These are phyloP conservation scores for Idaea biselata DNA, from an alignment of 2,888 invertebrate genomes.

Conservation along the genomic window DNA sequence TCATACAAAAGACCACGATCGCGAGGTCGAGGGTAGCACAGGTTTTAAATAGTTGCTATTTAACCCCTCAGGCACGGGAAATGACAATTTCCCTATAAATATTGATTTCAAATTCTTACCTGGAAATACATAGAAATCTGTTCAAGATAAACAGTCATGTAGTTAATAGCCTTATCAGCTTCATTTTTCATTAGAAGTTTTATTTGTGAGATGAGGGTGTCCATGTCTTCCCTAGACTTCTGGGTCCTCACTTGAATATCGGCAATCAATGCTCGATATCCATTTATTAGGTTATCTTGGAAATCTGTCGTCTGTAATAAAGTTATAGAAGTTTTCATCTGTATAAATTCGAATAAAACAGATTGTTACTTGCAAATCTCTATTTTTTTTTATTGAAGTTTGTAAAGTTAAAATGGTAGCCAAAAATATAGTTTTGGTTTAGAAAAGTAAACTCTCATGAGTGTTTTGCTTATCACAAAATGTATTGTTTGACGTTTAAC, in stretches of 20 bases:
- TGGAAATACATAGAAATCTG: slow-evolving; percentile 75
- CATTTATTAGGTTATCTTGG: slow-evolving; percentile 74
- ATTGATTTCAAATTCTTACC: slow-evolving; percentile 39
- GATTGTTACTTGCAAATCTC: neutral
- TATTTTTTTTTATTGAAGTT: too few species aligned
- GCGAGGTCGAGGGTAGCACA: too few species aligned
- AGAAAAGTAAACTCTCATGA: neutral
- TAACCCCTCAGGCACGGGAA: too few species aligned
- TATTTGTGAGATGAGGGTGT: slow-evolving; percentile 72
- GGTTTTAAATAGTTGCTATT: too few species aligned
- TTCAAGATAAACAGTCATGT: slow-evolving; percentile 75
- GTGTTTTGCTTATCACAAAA: neutral
- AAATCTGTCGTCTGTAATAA: slow-evolving; percentile 68
- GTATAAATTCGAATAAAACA: neutral
- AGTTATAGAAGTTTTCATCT: slow-evolving; percentile 8
- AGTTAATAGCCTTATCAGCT: slow-evolving; percentile 74
- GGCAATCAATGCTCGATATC: slow-evolving; percentile 70
- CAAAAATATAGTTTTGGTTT: neutral
- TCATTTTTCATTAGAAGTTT: slow-evolving; percentile 76
- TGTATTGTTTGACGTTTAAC: neutral
- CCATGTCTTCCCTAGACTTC: slow-evolving; percentile 74
- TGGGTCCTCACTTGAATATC: slow-evolving; percentile 73
- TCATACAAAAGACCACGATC: too few species aligned
- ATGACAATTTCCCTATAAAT: too few species aligned
- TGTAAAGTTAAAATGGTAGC: too few species aligned